A percentile compares a stretch with the other conserved stretches of the same genome.
Evolutionary conservation across 64 coral and sea anemone species (phyloP).

Genomic region (Stichodactyla mertensii): DNA sequence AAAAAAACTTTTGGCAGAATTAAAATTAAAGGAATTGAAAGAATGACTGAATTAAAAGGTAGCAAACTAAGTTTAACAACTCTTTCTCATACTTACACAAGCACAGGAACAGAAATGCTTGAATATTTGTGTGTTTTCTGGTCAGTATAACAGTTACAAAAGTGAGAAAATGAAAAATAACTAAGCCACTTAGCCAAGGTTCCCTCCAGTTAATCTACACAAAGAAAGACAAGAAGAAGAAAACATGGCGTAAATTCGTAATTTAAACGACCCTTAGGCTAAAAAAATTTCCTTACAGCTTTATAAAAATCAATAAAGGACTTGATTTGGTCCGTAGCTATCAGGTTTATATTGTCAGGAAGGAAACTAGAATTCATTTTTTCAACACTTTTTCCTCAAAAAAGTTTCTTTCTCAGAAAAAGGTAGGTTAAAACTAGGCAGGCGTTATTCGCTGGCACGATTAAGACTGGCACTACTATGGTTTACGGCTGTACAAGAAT

Average conservation of each 20-base stretch:
- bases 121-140: constrained; percentile 38
- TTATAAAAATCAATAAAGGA: constrained; percentile 45
- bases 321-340: constrained; percentile 39
- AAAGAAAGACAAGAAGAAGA: not conserved
- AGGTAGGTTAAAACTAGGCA: not conserved
- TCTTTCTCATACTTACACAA: constrained; percentile 35
- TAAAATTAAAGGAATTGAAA: too few species aligned
- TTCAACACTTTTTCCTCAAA: not conserved
- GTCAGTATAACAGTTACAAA: constrained; percentile 15
- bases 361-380: constrained; percentile 21
- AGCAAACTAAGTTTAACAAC: not conserved
- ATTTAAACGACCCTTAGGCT: not conserved
- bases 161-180: constrained; percentile 35
- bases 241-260: not conserved
- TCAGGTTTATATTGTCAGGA: constrained; percentile 2
- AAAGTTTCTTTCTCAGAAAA: not conserved
- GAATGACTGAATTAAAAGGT: not conserved
- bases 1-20: too few species aligned
- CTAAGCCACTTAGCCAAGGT: constrained; percentile 31
- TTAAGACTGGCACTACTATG: not conserved
- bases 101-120: constrained; percentile 24
- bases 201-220: constrained; percentile 45
- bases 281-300: constrained; percentile 40
- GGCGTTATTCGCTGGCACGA: not conserved
- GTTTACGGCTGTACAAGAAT: not conserved